A percentile compares a stretch with the other conserved stretches of the same genome.
These are phyloP conservation scores for Pararge aegeria DNA, from an alignment of 1,140 invertebrate species.

Conservation along the genomic window DNA sequence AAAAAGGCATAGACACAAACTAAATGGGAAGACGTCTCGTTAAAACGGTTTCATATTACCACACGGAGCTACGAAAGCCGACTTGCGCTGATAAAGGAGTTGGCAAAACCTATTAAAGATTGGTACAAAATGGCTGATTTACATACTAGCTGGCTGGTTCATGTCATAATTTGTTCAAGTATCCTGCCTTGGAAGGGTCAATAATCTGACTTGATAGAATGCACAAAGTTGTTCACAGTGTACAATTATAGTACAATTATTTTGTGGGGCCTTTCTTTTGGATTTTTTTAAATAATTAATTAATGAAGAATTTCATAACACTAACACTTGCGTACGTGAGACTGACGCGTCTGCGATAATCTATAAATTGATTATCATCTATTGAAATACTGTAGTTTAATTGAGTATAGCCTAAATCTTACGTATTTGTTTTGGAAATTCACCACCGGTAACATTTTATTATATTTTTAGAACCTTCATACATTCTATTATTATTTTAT, in stretches of 20 bases:
- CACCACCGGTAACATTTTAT: no score
- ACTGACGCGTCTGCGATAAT: no score
- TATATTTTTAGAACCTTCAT: no score
- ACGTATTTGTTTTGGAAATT: no score
- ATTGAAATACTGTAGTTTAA: no score
- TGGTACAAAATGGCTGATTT: slow-evolving; percentile 26
- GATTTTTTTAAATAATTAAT: no score
- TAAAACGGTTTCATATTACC: slow-evolving; percentile 40
- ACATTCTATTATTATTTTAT: no score
- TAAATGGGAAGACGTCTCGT: slow-evolving; percentile 36
- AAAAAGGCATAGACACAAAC: slow-evolving; percentile 31
- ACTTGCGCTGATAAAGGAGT: slow-evolving; percentile 15
- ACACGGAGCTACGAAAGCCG: slow-evolving; percentile 29
- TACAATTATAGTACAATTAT: background rate
- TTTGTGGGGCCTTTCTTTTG: background rate
- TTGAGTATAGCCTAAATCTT: no score
- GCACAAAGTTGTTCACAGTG: background rate
- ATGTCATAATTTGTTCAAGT: slow-evolving; percentile 30
- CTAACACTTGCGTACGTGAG: no score
- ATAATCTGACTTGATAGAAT: slow-evolving; percentile 1
- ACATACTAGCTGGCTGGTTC: slow-evolving; percentile 25
- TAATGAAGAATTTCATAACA: no score
- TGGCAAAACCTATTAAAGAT: slow-evolving; percentile 18
- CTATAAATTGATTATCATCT: no score
- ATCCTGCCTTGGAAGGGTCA: background rate